Evolutionary conservation across 2,113 vertebrate genomes (phyloP).

Genomic region (Ifrita kowaldi): DNA sequence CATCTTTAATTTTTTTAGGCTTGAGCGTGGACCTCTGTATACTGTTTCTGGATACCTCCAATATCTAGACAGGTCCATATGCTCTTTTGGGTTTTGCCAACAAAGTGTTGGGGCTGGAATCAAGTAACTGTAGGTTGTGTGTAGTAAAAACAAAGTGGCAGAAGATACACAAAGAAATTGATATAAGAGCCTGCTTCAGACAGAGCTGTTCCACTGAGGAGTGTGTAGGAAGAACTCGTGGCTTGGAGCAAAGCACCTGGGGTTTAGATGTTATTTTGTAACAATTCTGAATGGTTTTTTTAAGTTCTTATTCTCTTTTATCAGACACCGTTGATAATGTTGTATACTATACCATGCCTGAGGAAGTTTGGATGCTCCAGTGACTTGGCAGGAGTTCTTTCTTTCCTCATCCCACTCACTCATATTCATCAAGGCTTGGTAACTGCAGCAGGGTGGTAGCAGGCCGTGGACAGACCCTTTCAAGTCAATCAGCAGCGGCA

Average conservation of each 20-base stretch:
- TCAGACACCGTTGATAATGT: background rate
- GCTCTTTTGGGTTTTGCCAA: constrained; percentile 4
- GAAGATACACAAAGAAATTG: background rate
- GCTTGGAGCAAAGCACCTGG: background rate
- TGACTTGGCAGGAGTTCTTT: background rate
- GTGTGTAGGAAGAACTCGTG: background rate
- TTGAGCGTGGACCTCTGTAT: background rate
- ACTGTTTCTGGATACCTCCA: constrained; percentile 3
- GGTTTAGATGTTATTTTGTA: background rate
- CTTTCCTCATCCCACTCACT: background rate
- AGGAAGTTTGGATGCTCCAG: background rate
- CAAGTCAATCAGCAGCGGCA: background rate
- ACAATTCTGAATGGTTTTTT: background rate
- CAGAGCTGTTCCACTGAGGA: background rate
- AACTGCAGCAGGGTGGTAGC: background rate
- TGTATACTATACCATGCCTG: background rate
- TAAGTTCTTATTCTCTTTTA: background rate
- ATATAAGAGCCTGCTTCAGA: background rate
- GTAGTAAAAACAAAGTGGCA: background rate
- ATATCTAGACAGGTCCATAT: constrained; percentile 15
- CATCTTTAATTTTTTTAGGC: background rate
- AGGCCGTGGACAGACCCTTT: background rate
- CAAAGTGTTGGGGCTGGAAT: background rate
- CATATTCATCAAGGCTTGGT: background rate
- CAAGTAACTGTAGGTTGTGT: background rate